Percentiles rank a stretch among this genome's conserved stretches.
phyloP scores from a whole-genome alignment of 1,140 invertebrate genomes.

The Lepidotrigona ventralis region DNA sequence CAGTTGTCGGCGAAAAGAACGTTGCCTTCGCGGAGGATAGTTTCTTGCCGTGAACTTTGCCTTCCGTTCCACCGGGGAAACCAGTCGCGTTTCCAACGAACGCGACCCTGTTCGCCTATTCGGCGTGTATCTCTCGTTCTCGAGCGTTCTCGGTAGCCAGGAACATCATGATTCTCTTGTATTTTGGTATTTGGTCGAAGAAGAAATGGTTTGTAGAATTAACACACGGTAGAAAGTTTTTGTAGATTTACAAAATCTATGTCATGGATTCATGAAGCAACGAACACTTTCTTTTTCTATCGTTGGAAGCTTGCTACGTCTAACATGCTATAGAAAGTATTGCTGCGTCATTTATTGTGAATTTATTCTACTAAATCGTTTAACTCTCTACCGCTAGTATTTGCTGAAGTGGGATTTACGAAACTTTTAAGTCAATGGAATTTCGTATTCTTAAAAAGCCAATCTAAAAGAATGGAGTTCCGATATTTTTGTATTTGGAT shows the following conservation, averaged over 20 bases:
- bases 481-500: no score
- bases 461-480: no score
- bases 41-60: slow-evolving; percentile 50
- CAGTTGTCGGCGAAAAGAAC: slow-evolving; percentile 33
- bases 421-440: no score
- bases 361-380: no score
- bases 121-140: not conserved
- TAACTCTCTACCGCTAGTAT: no score
- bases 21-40: slow-evolving; percentile 37
- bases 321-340: no score
- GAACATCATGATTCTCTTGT: not conserved
- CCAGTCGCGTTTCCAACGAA: slow-evolving; percentile 18
- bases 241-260: no score
- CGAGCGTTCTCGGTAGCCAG: not conserved
- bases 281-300: not conserved
- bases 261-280: not conserved
- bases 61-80: not conserved
- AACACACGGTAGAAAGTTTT: not conserved
- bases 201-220: not conserved
- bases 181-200: not conserved
- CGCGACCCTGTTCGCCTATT: not conserved
- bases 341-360: no score
- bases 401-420: no score
- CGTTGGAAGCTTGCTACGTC: no score
- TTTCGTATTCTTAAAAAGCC: no score